These are phyloP conservation scores for Ophioderma brevispina DNA, from an alignment of 35 echinoderm and acorn worm genomes.

Conservation along the genomic window DNA sequence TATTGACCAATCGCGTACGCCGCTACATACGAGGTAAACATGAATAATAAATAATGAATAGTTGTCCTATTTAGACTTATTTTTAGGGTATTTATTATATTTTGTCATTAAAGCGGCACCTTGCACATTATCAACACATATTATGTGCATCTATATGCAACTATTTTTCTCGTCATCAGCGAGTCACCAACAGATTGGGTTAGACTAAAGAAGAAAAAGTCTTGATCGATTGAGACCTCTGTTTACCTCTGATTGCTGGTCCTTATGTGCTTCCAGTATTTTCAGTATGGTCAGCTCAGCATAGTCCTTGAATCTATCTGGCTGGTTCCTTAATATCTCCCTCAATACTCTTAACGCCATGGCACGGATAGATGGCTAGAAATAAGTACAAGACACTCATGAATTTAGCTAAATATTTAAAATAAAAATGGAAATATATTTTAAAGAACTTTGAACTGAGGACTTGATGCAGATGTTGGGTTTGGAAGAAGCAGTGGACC, in stretches of 20 bases:
- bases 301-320: constrained; percentile 94
- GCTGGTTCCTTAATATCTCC: constrained; percentile 89
- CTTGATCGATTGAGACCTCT: too few relatives aligned
- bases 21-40: too few relatives aligned
- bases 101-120: constrained; percentile 4
- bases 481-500: too few relatives aligned
- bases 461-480: too few relatives aligned
- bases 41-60: too few relatives aligned
- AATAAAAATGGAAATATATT: too few relatives aligned
- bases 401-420: too few relatives aligned
- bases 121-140: background rate
- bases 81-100: too few relatives aligned
- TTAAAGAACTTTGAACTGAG: too few relatives aligned
- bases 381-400: too few relatives aligned
- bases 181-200: background rate
- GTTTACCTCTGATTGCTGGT: constrained; percentile 84
- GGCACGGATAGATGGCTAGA: constrained; percentile 92
- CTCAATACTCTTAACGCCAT: constrained; percentile 83
- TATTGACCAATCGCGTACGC: too few relatives aligned
- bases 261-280: constrained; percentile 94
- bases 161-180: background rate
- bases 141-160: background rate
- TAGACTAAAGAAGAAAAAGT: background rate
- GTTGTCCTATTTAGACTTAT: too few relatives aligned
- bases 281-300: constrained; percentile 98